A percentile compares a stretch with the other conserved stretches of the same genome.
Conservation (phyloP, 2,113 vertebrate genomes). For the Holacanthus passer region DNA sequence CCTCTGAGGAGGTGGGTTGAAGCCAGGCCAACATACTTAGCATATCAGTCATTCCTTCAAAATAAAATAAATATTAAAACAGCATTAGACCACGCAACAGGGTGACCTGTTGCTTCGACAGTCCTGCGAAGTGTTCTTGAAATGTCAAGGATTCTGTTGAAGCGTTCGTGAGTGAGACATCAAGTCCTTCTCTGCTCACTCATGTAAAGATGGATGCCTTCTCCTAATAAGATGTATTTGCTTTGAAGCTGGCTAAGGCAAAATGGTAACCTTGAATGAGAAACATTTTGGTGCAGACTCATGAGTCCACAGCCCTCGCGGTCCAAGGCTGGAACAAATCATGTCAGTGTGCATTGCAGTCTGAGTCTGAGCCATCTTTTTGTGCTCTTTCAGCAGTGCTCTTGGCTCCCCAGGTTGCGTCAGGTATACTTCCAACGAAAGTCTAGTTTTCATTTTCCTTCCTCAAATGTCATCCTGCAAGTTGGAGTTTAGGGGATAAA, state of each 20-base stretch:
- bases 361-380: neutral
- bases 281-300: no score
- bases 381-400: neutral
- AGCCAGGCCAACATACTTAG: neutral
- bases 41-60: neutral
- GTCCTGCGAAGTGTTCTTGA: neutral
- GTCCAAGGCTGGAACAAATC: neutral
- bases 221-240: neutral
- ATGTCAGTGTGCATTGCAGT: neutral
- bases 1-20: conserved; percentile 62
- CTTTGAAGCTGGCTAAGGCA: no score
- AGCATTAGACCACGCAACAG: neutral
- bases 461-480: neutral
- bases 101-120: neutral
- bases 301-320: no score
- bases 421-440: no score
- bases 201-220: no score
- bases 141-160: neutral
- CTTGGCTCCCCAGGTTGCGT: neutral
- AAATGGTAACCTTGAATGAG: no score
- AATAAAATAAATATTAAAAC: neutral
- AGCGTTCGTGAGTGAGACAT: neutral
- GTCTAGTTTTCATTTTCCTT: neutral
- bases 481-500: neutral
- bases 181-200: neutral